Percentiles rank a stretch among this genome's conserved stretches.
phyloP scores from a whole-genome alignment of 2,113 vertebrate genomes.

The Nothobranchius furzeri region DNA sequence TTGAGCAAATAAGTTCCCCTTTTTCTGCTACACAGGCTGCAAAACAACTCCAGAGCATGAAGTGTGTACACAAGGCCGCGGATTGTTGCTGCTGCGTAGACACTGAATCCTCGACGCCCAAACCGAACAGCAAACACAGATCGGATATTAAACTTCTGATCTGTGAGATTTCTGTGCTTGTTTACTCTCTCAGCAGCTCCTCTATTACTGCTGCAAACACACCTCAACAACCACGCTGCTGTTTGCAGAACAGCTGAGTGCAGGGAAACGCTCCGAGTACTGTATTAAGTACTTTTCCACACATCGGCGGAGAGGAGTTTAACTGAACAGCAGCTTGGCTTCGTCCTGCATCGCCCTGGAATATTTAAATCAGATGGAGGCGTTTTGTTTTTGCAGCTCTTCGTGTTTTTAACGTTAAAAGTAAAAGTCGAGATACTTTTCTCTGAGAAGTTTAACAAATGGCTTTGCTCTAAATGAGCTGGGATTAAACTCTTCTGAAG shows the following conservation, averaged over 20 bases:
- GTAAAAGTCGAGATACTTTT: not conserved
- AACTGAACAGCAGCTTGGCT: no score
- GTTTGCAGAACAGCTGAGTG: constrained; percentile 4
- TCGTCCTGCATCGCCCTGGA: not conserved
- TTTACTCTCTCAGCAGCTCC: constrained; percentile 1
- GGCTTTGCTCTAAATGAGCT: not conserved
- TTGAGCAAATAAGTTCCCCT: constrained; percentile 3
- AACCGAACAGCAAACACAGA: constrained; percentile 6
- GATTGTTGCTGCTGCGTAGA: constrained; percentile 6
- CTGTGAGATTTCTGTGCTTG: constrained; percentile 5
- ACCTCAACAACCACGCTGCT: not conserved
- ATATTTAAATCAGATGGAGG: not conserved
- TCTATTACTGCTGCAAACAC: not conserved
- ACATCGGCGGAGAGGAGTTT: not conserved
- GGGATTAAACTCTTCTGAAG: constrained; percentile 2
- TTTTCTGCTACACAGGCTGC: constrained; percentile 15
- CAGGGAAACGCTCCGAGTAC: not conserved
- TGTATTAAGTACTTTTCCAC: constrained; percentile 6
- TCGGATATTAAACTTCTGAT: constrained; percentile 12
- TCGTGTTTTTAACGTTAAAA: not conserved
- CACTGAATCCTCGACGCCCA: not conserved
- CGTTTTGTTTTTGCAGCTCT: no score
- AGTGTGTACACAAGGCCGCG: constrained; percentile 1
- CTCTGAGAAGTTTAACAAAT: no score
- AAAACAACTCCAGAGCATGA: not conserved